Base-by-base conservation (phyloP, 2,888 invertebrate species). In the Cotesia congregata region DNA sequence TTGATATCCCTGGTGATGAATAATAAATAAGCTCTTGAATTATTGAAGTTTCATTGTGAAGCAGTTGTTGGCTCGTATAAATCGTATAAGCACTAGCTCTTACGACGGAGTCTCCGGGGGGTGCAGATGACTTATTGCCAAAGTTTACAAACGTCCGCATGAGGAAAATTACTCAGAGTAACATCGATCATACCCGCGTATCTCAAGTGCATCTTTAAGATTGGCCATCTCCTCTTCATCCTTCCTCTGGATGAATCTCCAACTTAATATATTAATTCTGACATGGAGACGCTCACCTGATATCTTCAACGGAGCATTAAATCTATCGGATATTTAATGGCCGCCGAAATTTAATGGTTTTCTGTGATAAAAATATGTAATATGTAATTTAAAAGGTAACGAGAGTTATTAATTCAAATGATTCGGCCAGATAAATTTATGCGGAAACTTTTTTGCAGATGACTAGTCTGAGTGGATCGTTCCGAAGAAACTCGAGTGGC, bases 151-250 rank as follows among this genome's bases (percentile, higher is more conserved):
- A 61, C 61, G 61, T 60, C 61, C 30, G 62, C 72, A 64, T 41
- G 72, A 72, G 76, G 40, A 30, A 65, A 76, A 76, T 76, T 72
- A 72, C 68, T 72, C 76, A 76, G 72, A 76, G 64, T 75, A 74
- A 67, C 62, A 77, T 77, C 72, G 65, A 75, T 79, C 72, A 77
- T 40, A 74, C 77, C 65, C 67, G 67, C 74, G 62, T 9, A 15
- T 70, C 65, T 20, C 64, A 64, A 72, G 64, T 64, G 41, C 64
- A 72, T 72, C 72, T 64, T 72, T 41, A 5, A 62, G 64, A 72
- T 64, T 72, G 30, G 30, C 30, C 30, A 30, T 30, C 30, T 30
- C 30, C 30, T 30, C 30, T 30, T 30, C 30, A 30, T 30, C 30
- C 30, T 62, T 64, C 62, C 40, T 65, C 62, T 71, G 39, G n/a